Conservation (phyloP, 2,113 vertebrate species). For the Aplodontia rufa region DNA sequence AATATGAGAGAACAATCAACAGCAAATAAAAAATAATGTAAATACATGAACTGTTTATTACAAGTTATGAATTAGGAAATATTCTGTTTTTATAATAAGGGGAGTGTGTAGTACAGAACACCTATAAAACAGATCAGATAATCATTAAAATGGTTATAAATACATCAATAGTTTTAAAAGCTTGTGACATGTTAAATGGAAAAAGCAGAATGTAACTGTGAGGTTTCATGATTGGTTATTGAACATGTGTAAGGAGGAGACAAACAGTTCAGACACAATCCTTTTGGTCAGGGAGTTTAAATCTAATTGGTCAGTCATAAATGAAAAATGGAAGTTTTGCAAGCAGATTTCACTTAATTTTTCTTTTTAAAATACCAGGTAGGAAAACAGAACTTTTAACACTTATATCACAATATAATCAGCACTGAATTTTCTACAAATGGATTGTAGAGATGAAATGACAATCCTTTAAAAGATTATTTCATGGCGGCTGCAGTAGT, state of each 20-base stretch:
- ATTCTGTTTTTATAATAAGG: not conserved
- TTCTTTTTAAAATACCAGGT: not conserved
- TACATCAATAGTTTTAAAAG: not conserved
- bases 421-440: not conserved
- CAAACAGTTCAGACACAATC: not conserved
- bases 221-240: not conserved
- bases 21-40: not conserved
- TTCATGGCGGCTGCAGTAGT: no score
- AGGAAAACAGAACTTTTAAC: not conserved
- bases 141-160: not conserved
- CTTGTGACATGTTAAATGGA: not conserved
- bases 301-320: not conserved
- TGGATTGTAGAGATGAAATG: conserved; percentile 32
- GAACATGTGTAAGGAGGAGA: not conserved
- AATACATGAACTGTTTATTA: not conserved
- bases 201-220: not conserved
- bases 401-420: conserved; percentile 39
- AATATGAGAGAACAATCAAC: not conserved
- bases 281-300: not conserved
- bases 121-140: not conserved
- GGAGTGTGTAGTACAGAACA: not conserved
- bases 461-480: conserved; percentile 28
- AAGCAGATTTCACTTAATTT: conserved; percentile 35
- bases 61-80: not conserved
- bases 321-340: not conserved